Conservation (phyloP, 2,888 invertebrate species). For the Lissocephala sabroskyi region DNA sequence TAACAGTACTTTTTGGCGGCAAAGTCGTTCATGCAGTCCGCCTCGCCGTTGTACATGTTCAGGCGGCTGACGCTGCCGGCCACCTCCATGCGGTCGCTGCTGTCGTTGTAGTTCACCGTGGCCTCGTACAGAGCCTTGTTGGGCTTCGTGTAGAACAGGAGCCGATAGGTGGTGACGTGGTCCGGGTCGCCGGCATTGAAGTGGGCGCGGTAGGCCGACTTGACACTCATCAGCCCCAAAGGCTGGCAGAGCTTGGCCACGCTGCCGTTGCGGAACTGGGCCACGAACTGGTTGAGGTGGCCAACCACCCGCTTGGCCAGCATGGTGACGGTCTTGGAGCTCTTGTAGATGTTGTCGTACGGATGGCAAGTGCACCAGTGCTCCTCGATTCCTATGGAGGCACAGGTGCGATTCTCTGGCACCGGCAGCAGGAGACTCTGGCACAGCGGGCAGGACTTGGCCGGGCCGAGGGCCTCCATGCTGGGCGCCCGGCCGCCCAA, state of each 20-base stretch:
- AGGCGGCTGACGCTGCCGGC: constrained; percentile 78
- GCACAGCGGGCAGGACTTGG: constrained; percentile 77
- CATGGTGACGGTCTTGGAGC: constrained; percentile 74
- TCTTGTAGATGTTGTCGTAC: constrained; percentile 71
- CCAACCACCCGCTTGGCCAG: constrained; percentile 72
- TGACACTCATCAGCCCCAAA: constrained; percentile 74
- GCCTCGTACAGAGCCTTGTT: constrained; percentile 81
- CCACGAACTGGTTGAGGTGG: constrained; percentile 66
- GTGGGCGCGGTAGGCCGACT: constrained; percentile 73
- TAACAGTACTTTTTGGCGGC: constrained; percentile 77
- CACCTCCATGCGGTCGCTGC: constrained; percentile 71
- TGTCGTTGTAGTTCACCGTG: constrained; percentile 74
- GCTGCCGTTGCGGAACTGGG: constrained; percentile 59
- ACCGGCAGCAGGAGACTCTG: constrained; percentile 78
- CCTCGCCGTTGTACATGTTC: constrained; percentile 74
- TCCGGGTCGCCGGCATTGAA: constrained; percentile 19
- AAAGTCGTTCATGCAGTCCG: constrained; percentile 74
- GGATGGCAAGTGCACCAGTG: constrained; percentile 87
- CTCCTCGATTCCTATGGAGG: constrained; percentile 78
- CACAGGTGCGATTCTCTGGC: constrained; percentile 78
- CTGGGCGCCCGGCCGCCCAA: constrained; percentile 73
- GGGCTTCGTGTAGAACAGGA: constrained; percentile 80
- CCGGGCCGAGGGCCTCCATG: constrained; percentile 34
- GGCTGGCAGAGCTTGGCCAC: constrained; percentile 73
- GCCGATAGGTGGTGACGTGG: constrained; percentile 75